Base-by-base conservation (phyloP, 2,113 vertebrate species). In the Dendrocopos noguchii region DNA sequence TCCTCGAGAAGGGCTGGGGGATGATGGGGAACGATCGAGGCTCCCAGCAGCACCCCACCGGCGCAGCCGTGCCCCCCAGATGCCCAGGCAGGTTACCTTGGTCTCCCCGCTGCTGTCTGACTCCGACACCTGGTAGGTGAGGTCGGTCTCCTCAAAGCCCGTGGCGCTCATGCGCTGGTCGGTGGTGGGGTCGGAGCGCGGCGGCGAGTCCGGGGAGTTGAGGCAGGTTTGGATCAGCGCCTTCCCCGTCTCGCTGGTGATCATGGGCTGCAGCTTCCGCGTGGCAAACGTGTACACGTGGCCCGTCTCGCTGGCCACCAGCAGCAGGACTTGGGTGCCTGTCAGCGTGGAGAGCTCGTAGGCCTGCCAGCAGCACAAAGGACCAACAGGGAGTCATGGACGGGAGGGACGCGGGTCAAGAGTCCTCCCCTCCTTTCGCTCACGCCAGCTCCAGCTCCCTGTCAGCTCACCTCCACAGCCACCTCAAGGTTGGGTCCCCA, bases 151-250 rank as follows among this genome's bases (percentile, higher is more conserved):
- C 97, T 99, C 99, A 15, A 99, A 99, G 94, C 99, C 99, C 0
- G 99, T 99, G 95, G 99, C 99, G 6, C 99, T 99, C 99, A 99
- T 99, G 90, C 99, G 98, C 98, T 99, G 99, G 98, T 99, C 99
- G 42, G 98, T 99, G 95, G 99, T 99, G 7, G 99, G 99, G 97
- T 99, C 99, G 0, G 98, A 98, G 83, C 99, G 99, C 0, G 99
- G 99, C 2, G 99, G 99, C 0, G 99, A 99, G 97, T 99, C 99
- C 2, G 99, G 99, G 27, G 99, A 99, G 97, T 99, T 99, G 94
- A 99, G 99, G 98, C 99, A 99, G 17, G 99, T 99, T 90, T 99
- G 99, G 97, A 99, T 99, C 97, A 99, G 97, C 4, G 99, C 99
- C 96, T 99, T 99, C 81, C 99, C 99, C 8, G 99, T 99, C 97